Evolutionary conservation across 2,888 invertebrate genomes (phyloP), one percentile per base, ranked within the genome.

Genomic region (Stenodema calcarata): DNA sequence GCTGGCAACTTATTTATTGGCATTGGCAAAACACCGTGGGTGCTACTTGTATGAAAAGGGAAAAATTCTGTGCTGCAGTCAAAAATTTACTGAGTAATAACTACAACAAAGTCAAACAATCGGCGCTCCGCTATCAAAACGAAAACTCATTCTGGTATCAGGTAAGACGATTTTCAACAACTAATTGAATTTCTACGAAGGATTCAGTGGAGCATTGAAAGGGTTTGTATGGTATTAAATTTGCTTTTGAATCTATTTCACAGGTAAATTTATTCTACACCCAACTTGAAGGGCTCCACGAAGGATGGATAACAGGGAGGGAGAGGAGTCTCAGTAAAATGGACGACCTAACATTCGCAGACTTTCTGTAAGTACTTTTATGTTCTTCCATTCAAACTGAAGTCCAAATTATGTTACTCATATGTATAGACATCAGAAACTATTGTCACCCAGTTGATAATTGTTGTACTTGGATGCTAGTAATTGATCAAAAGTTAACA

Each of bases 91-190:
- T 86, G 78, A 16, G 0, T 11, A 70, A 41, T 11, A 86, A 79
- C 42, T 76, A 86, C 35, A 70, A 76, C 9, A 42, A 78, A 23
- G 86, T 86, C 23, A 69, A 23, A 54, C 41, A 50, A 93, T 35
- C 93, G 89, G 94, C 95, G 0, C 91, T 91, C 3, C 91, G 90
- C 88, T 89, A 91, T 70, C 91, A 91, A 89, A 90, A 90, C 89
- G 92, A 90, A 7, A 94, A 94, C 91, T 94, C 96, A 75, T 95
- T 95, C 90, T 98, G 97, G 97, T 96, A 97, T 91, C 97, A 97
- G 92, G 94, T 94, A 91, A 80, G 47, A 35, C 35, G 4, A 35
- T 35, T 4, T 7, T 4, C 35, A 35, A 35, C 35, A 35, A 7
- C 35, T 35, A 7, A 35, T 35, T 2, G 7, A 2, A 35, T 35